Evolutionary conservation across 2,797 vertebrate species (phyloP), one percentile per base, ranked within the genome.

Genomic region (Acomys russatus): DNA sequence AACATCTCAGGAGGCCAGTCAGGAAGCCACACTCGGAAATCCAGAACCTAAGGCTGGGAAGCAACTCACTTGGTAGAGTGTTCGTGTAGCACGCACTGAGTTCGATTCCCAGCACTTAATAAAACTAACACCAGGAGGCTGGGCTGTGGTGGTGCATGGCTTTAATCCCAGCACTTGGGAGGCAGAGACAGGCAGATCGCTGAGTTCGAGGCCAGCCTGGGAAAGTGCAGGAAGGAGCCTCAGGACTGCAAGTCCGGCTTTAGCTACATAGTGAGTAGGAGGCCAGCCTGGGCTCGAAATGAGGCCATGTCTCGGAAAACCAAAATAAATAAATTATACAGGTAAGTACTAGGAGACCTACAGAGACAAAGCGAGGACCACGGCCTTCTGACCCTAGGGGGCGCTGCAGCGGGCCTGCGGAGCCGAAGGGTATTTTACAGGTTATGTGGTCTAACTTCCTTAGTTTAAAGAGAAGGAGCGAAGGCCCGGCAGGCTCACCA

Each of bases 351-450:
- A 63, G 35, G 49, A 49, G 71, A 74, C n/a, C 25, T 59, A 49
- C 15, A 0, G 61, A 33, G 44, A n/a, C 82, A 66, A 84, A 49
- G 38, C 63, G 12, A 17, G 44, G 11, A 14, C 28, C 12, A 0
- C 3, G 35, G 1, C 23, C 28, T 73, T 22, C 0, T 12, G 86
- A 63, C 87, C 44, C 61, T n/a, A 95, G 89, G 70, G 84, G 88
- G 54, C 8, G 74, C 89, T 88, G 86, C 64, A 44, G 92, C 14
- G 6, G 33, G 71, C 66, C 18, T 90, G 33, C 25, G 30, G 86
- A 90, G 68, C 85, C 54, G 49, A 70, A 64, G 84, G 71, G 78
- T 64, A 94, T 94, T 92, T 96, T 74, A 68, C 87, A 95, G 91
- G 84, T 95, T 68, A 59, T 63, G 38, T 51, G 44, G 70, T 80